phyloP scores from a whole-genome alignment of 2,113 vertebrate genomes.

The Grammomys surdaster region DNA sequence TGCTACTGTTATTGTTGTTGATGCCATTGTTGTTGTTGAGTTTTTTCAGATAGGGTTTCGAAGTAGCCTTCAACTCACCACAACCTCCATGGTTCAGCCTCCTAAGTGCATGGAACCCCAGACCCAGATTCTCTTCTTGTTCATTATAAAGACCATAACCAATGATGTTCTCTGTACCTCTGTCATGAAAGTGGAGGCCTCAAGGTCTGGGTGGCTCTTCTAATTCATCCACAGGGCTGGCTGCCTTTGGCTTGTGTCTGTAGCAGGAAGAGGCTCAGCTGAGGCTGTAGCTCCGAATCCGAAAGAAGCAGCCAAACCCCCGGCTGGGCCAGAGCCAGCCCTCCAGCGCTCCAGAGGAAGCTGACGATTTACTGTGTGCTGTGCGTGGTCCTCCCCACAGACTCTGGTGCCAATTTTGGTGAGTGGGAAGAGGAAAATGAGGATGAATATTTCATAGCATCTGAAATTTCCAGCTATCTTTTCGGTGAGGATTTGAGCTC shows the following conservation, averaged over 20 bases:
- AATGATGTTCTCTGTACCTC: no score
- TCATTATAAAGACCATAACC: background rate
- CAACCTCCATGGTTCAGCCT: background rate
- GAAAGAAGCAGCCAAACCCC: conserved; percentile 51
- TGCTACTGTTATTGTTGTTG: background rate
- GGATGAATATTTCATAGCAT: conserved; percentile 44
- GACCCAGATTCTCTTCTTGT: background rate
- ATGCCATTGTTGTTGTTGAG: background rate
- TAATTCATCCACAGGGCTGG: background rate
- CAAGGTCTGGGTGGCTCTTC: background rate
- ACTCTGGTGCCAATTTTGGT: conserved; percentile 42
- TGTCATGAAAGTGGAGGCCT: background rate
- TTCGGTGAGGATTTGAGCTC: conserved; percentile 17
- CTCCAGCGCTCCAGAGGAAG: conserved; percentile 43
- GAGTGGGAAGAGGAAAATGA: conserved; percentile 49
- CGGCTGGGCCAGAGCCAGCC: background rate
- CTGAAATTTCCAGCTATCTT: conserved; percentile 55
- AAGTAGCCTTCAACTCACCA: background rate
- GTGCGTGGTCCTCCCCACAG: background rate
- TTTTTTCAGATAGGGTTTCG: background rate
- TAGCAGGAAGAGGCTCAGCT: background rate
- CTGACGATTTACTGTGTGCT: conserved; percentile 31
- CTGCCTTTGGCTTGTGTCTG: background rate
- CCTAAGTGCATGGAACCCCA: background rate
- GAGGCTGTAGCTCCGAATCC: background rate